phyloP scores from a whole-genome alignment of 2,797 vertebrate genomes.

The Lutra lutra region DNA sequence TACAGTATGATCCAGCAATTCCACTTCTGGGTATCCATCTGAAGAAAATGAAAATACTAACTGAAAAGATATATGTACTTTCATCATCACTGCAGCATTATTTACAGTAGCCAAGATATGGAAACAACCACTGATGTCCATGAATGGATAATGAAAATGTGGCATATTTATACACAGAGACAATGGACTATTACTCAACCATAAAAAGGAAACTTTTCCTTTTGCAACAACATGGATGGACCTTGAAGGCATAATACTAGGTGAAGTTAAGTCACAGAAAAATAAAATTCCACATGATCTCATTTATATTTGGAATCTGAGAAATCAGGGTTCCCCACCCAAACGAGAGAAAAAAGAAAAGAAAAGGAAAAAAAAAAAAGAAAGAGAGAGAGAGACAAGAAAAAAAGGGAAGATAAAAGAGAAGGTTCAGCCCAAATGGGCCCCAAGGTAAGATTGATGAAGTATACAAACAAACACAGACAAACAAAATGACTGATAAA shows the following conservation, averaged over 20 bases:
- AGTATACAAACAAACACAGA: too few relatives aligned
- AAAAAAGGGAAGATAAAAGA: too few relatives aligned
- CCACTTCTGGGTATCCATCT: neutral
- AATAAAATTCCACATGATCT: neutral
- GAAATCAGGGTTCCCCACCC: too few relatives aligned
- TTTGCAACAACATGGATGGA: neutral
- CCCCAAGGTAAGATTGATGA: too few relatives aligned
- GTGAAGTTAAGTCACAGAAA: neutral
- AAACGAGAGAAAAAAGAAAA: too few relatives aligned
- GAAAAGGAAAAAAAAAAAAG: too few relatives aligned
- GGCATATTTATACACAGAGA: neutral
- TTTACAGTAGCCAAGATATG: neutral
- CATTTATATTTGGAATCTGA: neutral
- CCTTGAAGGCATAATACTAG: neutral
- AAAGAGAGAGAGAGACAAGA: too few relatives aligned
- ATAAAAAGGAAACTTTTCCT: neutral
- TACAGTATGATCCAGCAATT: neutral
- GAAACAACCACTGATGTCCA: neutral
- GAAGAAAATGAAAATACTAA: neutral
- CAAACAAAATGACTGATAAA: too few relatives aligned
- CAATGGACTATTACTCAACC: neutral
- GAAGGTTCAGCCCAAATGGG: too few relatives aligned
- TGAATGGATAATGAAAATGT: neutral
- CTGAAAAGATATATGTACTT: neutral
- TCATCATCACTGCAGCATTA: neutral